phyloP scores from a whole-genome alignment of 23 tunicate genomes.

The Ascidia mentula region DNA sequence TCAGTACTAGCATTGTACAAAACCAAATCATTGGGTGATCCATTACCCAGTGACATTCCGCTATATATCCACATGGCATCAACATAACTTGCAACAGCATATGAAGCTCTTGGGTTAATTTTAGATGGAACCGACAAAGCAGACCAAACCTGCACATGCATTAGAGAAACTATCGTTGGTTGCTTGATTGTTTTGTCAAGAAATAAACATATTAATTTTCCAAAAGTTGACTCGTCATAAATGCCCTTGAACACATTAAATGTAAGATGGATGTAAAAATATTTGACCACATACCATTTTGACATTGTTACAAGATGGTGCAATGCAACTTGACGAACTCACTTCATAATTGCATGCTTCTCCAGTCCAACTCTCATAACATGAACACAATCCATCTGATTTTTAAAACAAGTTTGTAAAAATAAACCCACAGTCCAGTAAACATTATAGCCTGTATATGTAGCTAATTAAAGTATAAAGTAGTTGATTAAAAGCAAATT shows the following conservation, averaged over 20 bases:
- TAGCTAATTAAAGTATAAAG: too few relatives aligned
- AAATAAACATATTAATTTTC: not conserved
- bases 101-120: slow-evolving; percentile 46
- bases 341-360: slow-evolving; percentile 8
- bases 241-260: too few relatives aligned
- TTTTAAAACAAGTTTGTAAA: too few relatives aligned
- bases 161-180: not conserved
- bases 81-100: slow-evolving; percentile 5
- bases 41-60: slow-evolving; percentile 36
- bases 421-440: too few relatives aligned
- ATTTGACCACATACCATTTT: too few relatives aligned
- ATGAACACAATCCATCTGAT: slow-evolving; percentile 1
- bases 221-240: too few relatives aligned
- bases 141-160: not conserved
- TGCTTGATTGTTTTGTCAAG: not conserved
- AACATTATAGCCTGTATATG: too few relatives aligned
- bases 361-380: slow-evolving; percentile 23
- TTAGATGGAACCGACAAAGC: not conserved
- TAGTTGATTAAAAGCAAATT: too few relatives aligned
- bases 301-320: too few relatives aligned
- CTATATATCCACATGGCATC: slow-evolving; percentile 59
- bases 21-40: not conserved
- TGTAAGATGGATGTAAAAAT: too few relatives aligned
- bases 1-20: slow-evolving; percentile 19
- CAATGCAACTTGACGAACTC: too few relatives aligned